Evolutionary conservation across 2,797 vertebrate genomes (phyloP).

Genomic region (Anabacerthia variegaticeps): DNA sequence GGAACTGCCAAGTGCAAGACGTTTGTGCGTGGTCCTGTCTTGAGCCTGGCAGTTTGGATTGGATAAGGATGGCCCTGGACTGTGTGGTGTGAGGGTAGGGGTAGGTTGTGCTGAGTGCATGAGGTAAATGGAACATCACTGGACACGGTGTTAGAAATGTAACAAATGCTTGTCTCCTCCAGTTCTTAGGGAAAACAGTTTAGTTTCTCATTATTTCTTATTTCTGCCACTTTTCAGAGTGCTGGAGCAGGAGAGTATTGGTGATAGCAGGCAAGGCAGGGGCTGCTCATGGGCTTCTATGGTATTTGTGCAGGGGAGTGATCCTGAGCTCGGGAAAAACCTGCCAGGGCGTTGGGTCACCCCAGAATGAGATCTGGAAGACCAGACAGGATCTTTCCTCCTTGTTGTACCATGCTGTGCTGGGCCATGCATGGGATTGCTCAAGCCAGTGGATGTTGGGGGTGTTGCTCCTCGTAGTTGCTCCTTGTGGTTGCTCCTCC

Average conservation of each 20-base stretch:
- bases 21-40: neutral
- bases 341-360: neutral
- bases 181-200: neutral
- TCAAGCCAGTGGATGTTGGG: neutral
- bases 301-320: neutral
- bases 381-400: neutral
- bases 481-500: neutral
- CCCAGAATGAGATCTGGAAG: neutral
- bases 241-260: neutral
- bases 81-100: neutral
- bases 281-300: neutral
- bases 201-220: neutral
- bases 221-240: neutral
- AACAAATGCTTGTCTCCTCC: neutral
- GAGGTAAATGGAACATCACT: neutral
- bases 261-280: neutral
- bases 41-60: fast-evolving
- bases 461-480: neutral
- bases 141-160: fast-evolving
- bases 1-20: neutral
- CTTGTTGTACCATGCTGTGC: neutral
- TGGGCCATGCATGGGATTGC: fast-evolving
- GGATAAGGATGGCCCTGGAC: neutral
- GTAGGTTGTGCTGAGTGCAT: neutral
- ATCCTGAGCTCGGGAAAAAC: neutral